Base-by-base conservation (phyloP, 2,888 invertebrate species). In the Drosophila bunnanda region DNA sequence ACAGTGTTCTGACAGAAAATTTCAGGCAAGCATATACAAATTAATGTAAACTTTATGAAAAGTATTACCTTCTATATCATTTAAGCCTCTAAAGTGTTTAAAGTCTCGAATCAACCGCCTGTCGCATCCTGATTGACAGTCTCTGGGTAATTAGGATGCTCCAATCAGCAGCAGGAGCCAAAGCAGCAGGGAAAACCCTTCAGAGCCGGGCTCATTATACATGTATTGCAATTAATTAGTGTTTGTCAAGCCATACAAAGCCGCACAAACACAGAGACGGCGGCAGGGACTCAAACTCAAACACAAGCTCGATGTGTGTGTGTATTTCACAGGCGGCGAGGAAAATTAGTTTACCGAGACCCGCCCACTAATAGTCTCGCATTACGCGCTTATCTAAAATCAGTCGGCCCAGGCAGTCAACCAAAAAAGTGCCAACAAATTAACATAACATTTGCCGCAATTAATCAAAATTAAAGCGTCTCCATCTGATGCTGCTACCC, bases 391-490 rank as follows among this genome's bases (percentile, higher is more conserved):
- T 81, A 81, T 79, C 79, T 61, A 58, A 61, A 66, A 85, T 79
- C 62, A 55, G 48, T 65, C 59, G 56, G 55, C 22, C 39, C 59
- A 15, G 59, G 32, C 64, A 64, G 38, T 12, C 65, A 64, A 15
- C 41, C 75, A 60, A 74, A 65, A 74, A 74, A 75, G 53, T 69
- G 62, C 38, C 62, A 75, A 36, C 86, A 88, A 84, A 84, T 89
- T 84, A 84, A 73, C 82, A 80, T 78, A 78, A 67, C 68, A 81
- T 80, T 86, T 68, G 70, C 75, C 82, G 74, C 82, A 79, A 89
- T 89, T 84, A 89, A 84, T 84, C 79, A 89, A 84, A 75, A 65
- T 64, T 65, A 53, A 67, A 53, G 67, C 56, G 39, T 36, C 32
- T 9, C 25, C 44, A 36, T 22, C 43, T 30, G 17, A 64, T 34